Evolutionary conservation across 2,888 invertebrate genomes (phyloP).

Genomic region (Ectropis crepuscularia): DNA sequence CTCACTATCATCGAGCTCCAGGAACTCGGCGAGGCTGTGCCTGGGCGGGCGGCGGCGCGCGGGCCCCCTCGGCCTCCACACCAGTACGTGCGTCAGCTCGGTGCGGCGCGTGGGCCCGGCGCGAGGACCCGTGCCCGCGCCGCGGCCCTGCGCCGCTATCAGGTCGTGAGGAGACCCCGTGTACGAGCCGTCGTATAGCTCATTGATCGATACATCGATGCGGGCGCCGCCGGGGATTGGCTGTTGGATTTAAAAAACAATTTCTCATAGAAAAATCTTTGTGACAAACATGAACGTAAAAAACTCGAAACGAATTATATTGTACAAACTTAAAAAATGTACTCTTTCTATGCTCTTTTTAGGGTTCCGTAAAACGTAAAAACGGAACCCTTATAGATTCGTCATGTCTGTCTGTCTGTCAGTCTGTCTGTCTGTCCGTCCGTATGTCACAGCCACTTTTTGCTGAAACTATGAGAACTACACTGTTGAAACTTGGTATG

Average conservation of each 20-base stretch:
- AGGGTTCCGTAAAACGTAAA: no score
- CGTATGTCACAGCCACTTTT: no score
- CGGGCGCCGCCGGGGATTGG: conserved; percentile 92
- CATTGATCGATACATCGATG: conserved; percentile 97
- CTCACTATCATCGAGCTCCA: conserved; percentile 94
- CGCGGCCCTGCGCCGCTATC: conserved; percentile 90
- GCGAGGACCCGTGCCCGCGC: conserved; percentile 87
- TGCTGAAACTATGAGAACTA: no score
- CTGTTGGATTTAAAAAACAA: conserved; percentile 56
- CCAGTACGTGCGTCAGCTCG: conserved; percentile 90
- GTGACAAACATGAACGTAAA: no score
- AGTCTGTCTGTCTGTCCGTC: no score
- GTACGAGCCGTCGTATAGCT: conserved; percentile 97
- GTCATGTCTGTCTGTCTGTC: no score
- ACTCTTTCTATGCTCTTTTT: no score
- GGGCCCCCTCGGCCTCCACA: conserved; percentile 86
- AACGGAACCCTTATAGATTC: no score
- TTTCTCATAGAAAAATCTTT: no score
- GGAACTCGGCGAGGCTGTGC: conserved; percentile 94
- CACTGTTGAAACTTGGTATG: no score
- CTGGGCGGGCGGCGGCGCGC: conserved; percentile 82
- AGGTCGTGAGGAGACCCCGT: conserved; percentile 96
- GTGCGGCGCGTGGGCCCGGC: conserved; percentile 92
- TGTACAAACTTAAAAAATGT: no score
- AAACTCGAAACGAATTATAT: no score